Evolutionary conservation across 2,797 vertebrate genomes (phyloP).

Genomic region (Epinephelus awoara): DNA sequence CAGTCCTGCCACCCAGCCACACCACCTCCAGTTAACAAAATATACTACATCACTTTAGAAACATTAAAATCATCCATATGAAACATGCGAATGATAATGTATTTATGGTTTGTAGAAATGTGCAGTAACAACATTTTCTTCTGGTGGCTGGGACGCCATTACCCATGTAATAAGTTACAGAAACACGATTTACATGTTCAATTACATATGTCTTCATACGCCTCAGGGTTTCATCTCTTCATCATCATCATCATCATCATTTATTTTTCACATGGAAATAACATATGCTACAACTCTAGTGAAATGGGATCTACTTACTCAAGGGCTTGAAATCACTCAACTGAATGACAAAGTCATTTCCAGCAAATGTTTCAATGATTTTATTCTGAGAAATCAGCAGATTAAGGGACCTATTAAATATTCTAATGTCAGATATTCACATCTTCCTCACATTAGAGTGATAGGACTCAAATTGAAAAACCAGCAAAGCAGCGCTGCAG

Average conservation of each 20-base stretch:
- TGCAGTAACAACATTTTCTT: too few relatives aligned
- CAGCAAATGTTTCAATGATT: constrained; percentile 4
- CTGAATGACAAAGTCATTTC: constrained; percentile 4
- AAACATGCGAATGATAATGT: too few relatives aligned
- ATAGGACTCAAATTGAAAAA: constrained; percentile 26
- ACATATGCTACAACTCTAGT: too few relatives aligned
- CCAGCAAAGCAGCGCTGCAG: constrained; percentile 14
- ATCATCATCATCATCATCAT: too few relatives aligned
- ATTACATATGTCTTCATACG: neutral
- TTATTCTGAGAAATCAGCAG: constrained; percentile 17
- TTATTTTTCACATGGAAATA: too few relatives aligned
- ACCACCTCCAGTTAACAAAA: too few relatives aligned
- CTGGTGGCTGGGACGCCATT: too few relatives aligned
- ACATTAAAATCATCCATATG: too few relatives aligned
- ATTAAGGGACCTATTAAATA: constrained; percentile 6
- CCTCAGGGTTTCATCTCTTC: neutral
- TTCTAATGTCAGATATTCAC: constrained; percentile 6
- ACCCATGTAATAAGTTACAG: too few relatives aligned
- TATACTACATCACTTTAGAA: too few relatives aligned
- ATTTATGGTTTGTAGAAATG: too few relatives aligned
- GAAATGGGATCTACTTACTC: neutral
- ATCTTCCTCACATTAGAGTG: constrained; percentile 8
- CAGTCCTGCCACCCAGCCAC: too few relatives aligned
- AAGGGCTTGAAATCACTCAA: constrained; percentile 13
- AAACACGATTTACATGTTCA: neutral